Base-by-base conservation (phyloP, 2,113 vertebrate species). In the Patagioenas fasciata region DNA sequence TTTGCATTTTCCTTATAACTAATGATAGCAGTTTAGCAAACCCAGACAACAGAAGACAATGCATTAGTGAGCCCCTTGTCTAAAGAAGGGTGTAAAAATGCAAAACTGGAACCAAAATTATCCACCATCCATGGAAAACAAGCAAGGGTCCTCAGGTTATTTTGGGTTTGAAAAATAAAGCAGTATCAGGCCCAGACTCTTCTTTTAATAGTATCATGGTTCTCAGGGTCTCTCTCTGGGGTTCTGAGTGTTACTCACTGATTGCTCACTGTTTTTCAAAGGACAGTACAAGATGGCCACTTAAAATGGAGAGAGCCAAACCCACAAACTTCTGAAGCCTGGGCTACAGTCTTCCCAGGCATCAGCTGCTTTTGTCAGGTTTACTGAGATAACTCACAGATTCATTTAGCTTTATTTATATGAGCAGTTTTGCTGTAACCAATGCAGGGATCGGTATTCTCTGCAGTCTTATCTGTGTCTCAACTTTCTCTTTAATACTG, bases 11-110 rank as follows among this genome's bases (percentile, higher is more conserved):
- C 50, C 36, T 11, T 2, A 0, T 13, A 51, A 84, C 18, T 40
- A 40, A 23, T 32, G 10, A 61, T 11, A 47, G 36, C 1, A 1
- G 16, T 26, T 72, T 58, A 73, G 26, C 56, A 84, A 80, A 64
- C 6, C 6, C 61, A 74, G 67, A 58, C 34, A 73, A 50, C 4
- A 54, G 34, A 74, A 88, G 20, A 72, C 0, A 0, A 20, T 28
- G 17, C 69, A 36, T 58, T 78, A 69, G 9, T 31, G n/a, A 77
- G 50, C 19, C 4, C 9, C 16, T 72, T 65, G 11, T n/a, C 51
- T 91, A 60, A 85, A 66, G 24, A 80, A 23, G 7, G 32, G 6
- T 50, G 4, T 51, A 50, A 47, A 15, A 60, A 73, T 2, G n/a
- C 34, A 42, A 4, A 74, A 57, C 57, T 17, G 6, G 20, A 87